Conservation (phyloP, 2,888 invertebrate genomes). For the Petrophora chlorosata region DNA sequence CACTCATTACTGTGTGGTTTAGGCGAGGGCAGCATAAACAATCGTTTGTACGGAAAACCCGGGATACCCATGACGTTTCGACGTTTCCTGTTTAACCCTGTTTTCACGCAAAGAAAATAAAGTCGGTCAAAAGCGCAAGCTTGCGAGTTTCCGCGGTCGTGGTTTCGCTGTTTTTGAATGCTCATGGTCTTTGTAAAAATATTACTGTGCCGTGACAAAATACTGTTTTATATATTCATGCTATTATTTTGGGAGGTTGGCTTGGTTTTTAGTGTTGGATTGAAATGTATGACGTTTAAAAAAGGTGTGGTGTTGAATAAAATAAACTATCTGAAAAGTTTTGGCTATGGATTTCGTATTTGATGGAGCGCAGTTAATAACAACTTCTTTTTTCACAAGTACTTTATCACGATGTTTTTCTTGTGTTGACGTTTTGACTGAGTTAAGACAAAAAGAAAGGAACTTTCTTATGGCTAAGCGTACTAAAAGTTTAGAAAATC, state of each 20-base stretch:
- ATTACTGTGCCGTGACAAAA: not conserved
- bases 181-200: conserved; percentile 2
- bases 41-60: conserved; percentile 11
- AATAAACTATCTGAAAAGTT: too few relatives aligned
- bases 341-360: too few relatives aligned
- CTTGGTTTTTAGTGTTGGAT: too few relatives aligned
- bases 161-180: conserved; percentile 8
- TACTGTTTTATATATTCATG: not conserved
- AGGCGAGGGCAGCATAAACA: conserved; percentile 29
- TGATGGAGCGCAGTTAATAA: too few relatives aligned
- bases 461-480: too few relatives aligned
- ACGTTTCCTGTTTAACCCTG: conserved; percentile 11
- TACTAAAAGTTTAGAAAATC: too few relatives aligned
- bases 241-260: not conserved
- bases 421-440: too few relatives aligned
- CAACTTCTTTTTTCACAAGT: too few relatives aligned
- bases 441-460: too few relatives aligned
- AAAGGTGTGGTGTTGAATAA: too few relatives aligned
- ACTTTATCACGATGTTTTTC: too few relatives aligned
- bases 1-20: conserved; percentile 48
- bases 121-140: conserved; percentile 17
- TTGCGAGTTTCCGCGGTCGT: conserved; percentile 12
- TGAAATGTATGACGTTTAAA: too few relatives aligned
- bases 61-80: conserved; percentile 10
- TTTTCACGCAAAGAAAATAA: conserved; percentile 14